These are phyloP conservation scores for Chrysomela aeneicollis DNA, from an alignment of 2,888 invertebrate genomes.

Conservation along the genomic window DNA sequence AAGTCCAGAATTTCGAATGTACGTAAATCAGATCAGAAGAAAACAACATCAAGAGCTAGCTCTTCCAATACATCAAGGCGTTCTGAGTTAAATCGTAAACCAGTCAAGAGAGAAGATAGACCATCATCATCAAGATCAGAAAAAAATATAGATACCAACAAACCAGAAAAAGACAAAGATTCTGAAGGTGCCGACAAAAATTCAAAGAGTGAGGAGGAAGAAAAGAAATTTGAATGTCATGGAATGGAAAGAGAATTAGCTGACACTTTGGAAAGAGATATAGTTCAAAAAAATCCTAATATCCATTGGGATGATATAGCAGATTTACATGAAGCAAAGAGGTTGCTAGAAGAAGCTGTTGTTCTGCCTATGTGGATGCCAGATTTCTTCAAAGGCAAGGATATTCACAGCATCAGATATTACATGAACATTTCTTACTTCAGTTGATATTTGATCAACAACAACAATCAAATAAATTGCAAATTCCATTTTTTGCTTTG, in stretches of 20 bases:
- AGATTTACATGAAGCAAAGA: constrained; percentile 87
- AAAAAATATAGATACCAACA: constrained; percentile 57
- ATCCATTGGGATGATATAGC: constrained; percentile 96
- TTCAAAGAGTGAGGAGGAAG: constrained; percentile 67
- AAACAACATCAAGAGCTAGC: constrained; percentile 58
- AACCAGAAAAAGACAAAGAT: constrained; percentile 65
- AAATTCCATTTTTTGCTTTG: too few relatives aligned
- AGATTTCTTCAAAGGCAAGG: constrained; percentile 93
- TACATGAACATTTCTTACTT: background rate
- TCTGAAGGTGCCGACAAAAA: constrained; percentile 72
- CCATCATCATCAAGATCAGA: constrained; percentile 57
- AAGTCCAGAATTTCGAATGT: constrained; percentile 50
- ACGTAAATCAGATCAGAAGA: constrained; percentile 54
- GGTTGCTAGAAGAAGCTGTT: constrained; percentile 94
- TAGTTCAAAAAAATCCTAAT: constrained; percentile 96
- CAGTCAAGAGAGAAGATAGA: constrained; percentile 59
- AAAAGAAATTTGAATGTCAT: constrained; percentile 83
- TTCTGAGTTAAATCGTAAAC: constrained; percentile 49
- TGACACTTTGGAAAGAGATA: constrained; percentile 90
- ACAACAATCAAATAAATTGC: too few relatives aligned
- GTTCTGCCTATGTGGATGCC: constrained; percentile 98
- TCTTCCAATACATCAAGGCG: constrained; percentile 55
- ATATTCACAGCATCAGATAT: too few relatives aligned
- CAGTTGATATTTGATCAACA: too few relatives aligned
- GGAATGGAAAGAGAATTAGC: constrained; percentile 90